Evolutionary conservation across 1,140 invertebrate species (phyloP).

Genomic region (Zaprionus ghesquierei): DNA sequence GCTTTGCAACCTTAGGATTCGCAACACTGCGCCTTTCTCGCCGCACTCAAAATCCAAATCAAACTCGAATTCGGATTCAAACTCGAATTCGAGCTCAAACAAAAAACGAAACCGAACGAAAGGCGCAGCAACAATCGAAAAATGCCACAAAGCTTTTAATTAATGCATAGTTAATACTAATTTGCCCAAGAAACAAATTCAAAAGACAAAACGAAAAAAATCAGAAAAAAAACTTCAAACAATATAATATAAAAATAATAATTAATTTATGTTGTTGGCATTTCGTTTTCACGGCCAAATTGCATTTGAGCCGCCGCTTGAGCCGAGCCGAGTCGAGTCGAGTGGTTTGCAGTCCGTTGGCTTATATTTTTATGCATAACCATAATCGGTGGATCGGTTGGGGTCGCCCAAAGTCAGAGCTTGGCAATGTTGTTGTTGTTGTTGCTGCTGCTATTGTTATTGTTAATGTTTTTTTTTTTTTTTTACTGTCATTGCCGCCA

Average conservation of each 20-base stretch:
- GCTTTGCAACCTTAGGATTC: conserved; percentile 26
- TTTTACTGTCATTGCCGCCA: not conserved
- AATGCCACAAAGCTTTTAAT: conserved; percentile 50
- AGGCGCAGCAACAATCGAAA: conserved; percentile 10
- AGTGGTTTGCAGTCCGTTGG: not conserved
- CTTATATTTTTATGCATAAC: conserved; percentile 22
- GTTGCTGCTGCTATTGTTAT: not conserved
- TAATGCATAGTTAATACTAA: conserved; percentile 58
- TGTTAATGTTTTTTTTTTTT: not conserved
- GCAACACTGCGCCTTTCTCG: conserved; percentile 14
- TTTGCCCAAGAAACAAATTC: conserved; percentile 29
- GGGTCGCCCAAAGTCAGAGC: conserved; percentile 11
- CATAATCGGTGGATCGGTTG: conserved; percentile 23
- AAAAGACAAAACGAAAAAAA: conserved; percentile 10
- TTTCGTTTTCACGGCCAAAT: conserved; percentile 77
- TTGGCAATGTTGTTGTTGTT: not conserved
- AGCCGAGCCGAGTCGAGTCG: not conserved
- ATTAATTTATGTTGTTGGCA: conserved; percentile 76
- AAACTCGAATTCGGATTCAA: too few species aligned
- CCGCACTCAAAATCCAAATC: not conserved
- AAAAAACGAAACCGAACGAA: conserved; percentile 45
- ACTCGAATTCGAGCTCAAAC: not conserved
- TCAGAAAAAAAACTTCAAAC: conserved; percentile 44
- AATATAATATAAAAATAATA: conserved; percentile 58
- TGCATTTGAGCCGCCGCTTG: conserved; percentile 53